Conservation (phyloP, 2,797 vertebrate genomes). For the Chaetodon trifasciatus region DNA sequence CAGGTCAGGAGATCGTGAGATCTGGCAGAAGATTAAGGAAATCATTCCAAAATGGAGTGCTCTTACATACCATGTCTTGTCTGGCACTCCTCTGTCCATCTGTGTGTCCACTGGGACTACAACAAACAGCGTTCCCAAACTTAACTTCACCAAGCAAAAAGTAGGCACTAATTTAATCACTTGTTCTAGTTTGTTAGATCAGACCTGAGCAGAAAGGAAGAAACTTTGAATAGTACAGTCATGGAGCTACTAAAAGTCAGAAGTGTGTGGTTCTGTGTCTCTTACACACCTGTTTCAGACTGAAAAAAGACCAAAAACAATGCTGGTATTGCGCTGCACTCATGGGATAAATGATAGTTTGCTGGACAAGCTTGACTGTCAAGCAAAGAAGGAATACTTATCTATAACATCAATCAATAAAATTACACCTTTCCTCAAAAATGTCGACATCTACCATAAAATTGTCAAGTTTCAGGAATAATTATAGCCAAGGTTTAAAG, state of each 20-base stretch:
- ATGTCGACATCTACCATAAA: neutral
- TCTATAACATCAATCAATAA: neutral
- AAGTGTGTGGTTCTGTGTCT: slow-evolving; percentile 7
- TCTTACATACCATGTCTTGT: slow-evolving; percentile 60
- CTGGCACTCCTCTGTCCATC: slow-evolving; percentile 53
- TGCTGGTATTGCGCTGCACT: neutral
- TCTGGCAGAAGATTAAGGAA: slow-evolving; percentile 64
- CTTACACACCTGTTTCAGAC: slow-evolving; percentile 8
- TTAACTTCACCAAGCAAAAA: slow-evolving; percentile 50
- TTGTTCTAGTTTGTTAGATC: slow-evolving; percentile 21
- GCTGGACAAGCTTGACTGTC: neutral
- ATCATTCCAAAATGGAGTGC: slow-evolving; percentile 50
- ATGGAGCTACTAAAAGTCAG: neutral
- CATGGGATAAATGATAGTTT: neutral
- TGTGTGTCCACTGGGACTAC: slow-evolving; percentile 44
- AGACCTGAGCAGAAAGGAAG: slow-evolving; percentile 4
- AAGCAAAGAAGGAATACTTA: neutral
- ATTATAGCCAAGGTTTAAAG: neutral
- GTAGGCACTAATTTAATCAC: slow-evolving; percentile 45
- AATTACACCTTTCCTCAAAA: neutral
- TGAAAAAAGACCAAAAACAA: neutral
- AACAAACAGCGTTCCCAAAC: slow-evolving; percentile 64
- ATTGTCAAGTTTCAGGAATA: neutral
- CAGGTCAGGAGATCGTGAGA: slow-evolving; percentile 69
- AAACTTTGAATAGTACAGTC: neutral